Conservation (phyloP, 2,888 invertebrate species). For the Stictocephala bisonia region DNA sequence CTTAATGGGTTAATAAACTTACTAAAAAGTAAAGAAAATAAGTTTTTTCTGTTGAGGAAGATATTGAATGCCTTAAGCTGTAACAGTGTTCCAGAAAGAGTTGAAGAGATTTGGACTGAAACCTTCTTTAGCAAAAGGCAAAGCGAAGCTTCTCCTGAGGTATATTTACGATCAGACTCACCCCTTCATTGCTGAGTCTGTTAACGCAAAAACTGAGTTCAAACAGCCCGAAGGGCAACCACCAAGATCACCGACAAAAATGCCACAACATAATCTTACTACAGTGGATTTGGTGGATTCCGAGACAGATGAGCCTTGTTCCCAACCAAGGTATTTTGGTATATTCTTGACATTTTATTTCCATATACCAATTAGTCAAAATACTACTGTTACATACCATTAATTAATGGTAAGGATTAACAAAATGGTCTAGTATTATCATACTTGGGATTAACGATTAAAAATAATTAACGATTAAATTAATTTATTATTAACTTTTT, state of each 20-base stretch:
- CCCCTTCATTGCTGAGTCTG: constrained; percentile 61
- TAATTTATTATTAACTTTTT: no score
- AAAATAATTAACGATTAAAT: no score
- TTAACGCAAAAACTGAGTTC: neutral
- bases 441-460: no score
- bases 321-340: constrained; percentile 29
- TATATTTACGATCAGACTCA: constrained; percentile 71
- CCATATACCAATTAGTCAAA: no score
- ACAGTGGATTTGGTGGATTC: neutral
- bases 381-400: no score
- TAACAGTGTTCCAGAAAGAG: constrained; percentile 64
- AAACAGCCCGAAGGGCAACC: constrained; percentile 1
- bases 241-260: neutral
- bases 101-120: constrained; percentile 69
- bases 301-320: neutral
- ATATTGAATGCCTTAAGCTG: neutral
- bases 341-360: no score
- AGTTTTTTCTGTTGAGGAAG: neutral
- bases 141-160: constrained; percentile 67
- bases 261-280: neutral
- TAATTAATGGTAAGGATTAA: no score
- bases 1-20: no score
- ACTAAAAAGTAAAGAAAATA: neutral
- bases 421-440: no score
- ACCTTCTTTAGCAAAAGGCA: constrained; percentile 65